Evolutionary conservation across 1,140 invertebrate species (phyloP), one percentile per base, ranked within the genome.

Genomic region (Mamestra configurata): DNA sequence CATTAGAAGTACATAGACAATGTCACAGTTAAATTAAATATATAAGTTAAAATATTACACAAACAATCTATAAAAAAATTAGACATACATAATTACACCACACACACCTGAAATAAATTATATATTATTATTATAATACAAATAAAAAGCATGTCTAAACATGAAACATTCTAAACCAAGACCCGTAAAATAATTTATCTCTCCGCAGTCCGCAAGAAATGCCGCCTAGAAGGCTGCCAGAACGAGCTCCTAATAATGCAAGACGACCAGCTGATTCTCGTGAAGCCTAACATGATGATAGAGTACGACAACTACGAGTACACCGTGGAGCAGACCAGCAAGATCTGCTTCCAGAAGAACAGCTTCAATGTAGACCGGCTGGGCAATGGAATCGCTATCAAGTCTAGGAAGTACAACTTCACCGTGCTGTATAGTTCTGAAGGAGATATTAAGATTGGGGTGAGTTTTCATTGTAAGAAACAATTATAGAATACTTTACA

Each of bases 401-500:
- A 96, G 24, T 97, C 97, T 0, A 96, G 96, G 51, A 95, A 95
- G 61, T 97, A 97, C 86, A 97, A 97, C 57, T 98, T 98, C 88
- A 97, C 96, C 93, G 95, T 98, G 1, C 95, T 97, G 4, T 97
- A 97, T 92, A 97, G 97, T 87, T 93, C 95, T 3, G 95, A 96
- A 79, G 96, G 96, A 1, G 97, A 97, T 81, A 95, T 97, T 0
- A 97, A 97, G 89, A 95, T 98, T 78, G 97, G 97, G 73, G 96
- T 98, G 76, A 93, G 89, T 84, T 64, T 22, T 79, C 27, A 20
- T 40, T 40, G 1, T 31, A 31, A 3, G 1, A 3, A 31, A 31
- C 5, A 31, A 31, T 5, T 31, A 31, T 31, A 31, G 1, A 3
- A 31, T 31, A 5, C 27, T 3, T 31, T 31, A 31, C n/a, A n/a